Base-by-base conservation (phyloP, 92 coral and sea anemone genomes). In the Palythoa grandis region DNA sequence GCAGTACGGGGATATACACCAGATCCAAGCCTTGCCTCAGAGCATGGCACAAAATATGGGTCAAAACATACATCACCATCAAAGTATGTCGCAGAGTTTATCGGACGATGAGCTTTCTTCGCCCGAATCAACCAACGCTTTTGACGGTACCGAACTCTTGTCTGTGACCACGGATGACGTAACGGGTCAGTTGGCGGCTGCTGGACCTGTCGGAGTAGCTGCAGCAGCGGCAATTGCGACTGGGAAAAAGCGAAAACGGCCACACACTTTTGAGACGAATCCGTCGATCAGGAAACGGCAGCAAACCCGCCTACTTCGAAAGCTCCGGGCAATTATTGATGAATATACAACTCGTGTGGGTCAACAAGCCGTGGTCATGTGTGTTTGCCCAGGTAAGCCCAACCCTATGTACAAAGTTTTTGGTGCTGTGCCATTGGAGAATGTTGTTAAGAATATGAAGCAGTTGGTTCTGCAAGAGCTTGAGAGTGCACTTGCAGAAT, bases 201-300 rank as follows among this genome's bases (percentile, higher is more conserved):
- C 99, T 0, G 99, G 99, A 19, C 99, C 98, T 0, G 95, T 97
- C 13, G 99, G 99, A 13, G 99, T 97, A 0, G 99, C 99, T 13
- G 99, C 99, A 0, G 99, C 99, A 2, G 99, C 99, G 17, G 99
- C 99, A n/a, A 95, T 97, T 53, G 99, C 99, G 23, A 97, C 99
- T 35, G 99, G 99, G 19, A 94, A 94, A 68, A 97, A 97, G 83
- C 72, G 99, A 86, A 97, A 97, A 87, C 90, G 99, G 7, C 99
- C 99, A 11, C 99, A 97, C 86, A 91, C 98, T 7, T 97, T 97
- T 57, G 99, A 97, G 83, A 97, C 99, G 13, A 97, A 97, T 74
- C 99, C 99, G 17, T 97, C 99, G 67, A 97, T 97, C 83, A 95
- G 99, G 22, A 97, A 97, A 88, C 94, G 99, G 60, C 99, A 97